These are phyloP conservation scores for Osmerus eperlanus DNA, from an alignment of 2,113 vertebrate genomes.

Conservation along the genomic window DNA sequence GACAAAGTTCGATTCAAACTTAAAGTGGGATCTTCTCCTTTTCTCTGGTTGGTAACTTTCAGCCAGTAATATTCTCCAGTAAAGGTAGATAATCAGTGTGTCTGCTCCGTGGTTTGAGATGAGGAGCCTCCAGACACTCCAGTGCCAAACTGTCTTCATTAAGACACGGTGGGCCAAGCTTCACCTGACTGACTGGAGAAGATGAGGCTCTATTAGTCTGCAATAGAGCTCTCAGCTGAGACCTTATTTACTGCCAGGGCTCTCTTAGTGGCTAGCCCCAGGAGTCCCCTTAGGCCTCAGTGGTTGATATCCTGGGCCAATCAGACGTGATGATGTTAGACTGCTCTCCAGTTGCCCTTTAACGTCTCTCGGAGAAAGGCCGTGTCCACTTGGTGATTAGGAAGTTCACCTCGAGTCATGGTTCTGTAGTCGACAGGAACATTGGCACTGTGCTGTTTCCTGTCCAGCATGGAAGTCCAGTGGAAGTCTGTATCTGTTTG, in stretches of 20 bases:
- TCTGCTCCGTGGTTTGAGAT: constrained; percentile 38
- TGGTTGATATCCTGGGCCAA: constrained; percentile 59
- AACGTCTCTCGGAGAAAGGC: constrained; percentile 39
- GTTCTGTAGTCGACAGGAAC: constrained; percentile 17
- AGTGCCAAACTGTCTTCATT: constrained; percentile 66
- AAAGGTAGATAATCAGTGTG: constrained; percentile 49
- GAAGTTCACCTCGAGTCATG: constrained; percentile 47
- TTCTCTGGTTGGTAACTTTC: neutral
- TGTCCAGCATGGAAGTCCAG: constrained; percentile 8
- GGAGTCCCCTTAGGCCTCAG: constrained; percentile 66
- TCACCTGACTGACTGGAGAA: constrained; percentile 60
- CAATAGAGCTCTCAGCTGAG: constrained; percentile 54
- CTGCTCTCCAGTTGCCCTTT: constrained; percentile 58
- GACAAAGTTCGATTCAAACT: constrained; percentile 19
- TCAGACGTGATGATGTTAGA: constrained; percentile 69
- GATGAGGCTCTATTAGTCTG: constrained; percentile 66
- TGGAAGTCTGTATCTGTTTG: neutral
- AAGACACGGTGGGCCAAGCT: constrained; percentile 59
- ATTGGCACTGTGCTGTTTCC: constrained; percentile 17
- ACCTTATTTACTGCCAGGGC: constrained; percentile 51
- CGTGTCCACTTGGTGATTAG: constrained; percentile 47
- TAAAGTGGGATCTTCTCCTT: neutral
- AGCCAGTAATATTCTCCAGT: neutral
- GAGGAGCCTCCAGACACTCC: constrained; percentile 50
- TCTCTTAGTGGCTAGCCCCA: constrained; percentile 63